Evolutionary conservation across 2,113 vertebrate genomes (phyloP).

Genomic region (Turnix velox): DNA sequence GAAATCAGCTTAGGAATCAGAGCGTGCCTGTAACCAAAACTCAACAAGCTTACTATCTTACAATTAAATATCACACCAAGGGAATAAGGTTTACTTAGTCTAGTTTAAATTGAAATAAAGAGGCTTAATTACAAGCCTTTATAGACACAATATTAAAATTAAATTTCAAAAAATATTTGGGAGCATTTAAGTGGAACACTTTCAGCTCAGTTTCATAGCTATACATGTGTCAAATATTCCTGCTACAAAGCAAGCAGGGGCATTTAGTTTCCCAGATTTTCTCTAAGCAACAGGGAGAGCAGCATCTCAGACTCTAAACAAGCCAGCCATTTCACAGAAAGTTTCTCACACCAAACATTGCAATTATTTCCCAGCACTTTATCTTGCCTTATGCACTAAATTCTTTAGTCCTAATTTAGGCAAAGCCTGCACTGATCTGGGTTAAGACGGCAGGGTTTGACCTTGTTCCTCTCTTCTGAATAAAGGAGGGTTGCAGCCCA

Average conservation of each 20-base stretch:
- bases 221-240: neutral
- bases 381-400: neutral
- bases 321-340: neutral
- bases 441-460: neutral
- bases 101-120: neutral
- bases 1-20: constrained; percentile 31
- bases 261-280: neutral
- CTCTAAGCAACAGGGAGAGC: neutral
- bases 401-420: neutral
- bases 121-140: neutral
- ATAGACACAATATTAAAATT: neutral
- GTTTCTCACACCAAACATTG: neutral
- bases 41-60: neutral
- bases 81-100: neutral
- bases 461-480: neutral
- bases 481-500: neutral
- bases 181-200: neutral
- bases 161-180: neutral
- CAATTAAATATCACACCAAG: neutral
- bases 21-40: neutral
- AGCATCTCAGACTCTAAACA: neutral
- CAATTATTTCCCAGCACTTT: neutral
- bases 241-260: neutral
- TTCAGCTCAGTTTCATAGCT: neutral
- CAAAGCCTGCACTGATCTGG: neutral